Conservation (phyloP, 2,797 vertebrate genomes). For the Coregonus sp. region DNA sequence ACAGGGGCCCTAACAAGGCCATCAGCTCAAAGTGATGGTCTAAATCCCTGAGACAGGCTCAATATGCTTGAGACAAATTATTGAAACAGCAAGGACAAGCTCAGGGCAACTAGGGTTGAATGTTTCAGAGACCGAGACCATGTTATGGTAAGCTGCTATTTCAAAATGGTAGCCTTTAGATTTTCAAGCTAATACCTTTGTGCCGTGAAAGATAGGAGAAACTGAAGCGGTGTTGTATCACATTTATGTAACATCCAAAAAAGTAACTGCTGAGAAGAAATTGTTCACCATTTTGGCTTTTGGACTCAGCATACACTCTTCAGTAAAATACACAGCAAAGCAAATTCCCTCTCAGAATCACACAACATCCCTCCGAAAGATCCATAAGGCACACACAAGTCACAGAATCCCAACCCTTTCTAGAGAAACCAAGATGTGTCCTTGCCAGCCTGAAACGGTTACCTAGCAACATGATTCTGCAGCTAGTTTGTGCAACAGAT, state of each 20-base stretch:
- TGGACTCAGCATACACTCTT: slow-evolving; percentile 4
- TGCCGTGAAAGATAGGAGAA: background rate
- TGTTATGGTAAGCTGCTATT: background rate
- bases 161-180: background rate
- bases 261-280: background rate
- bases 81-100: background rate
- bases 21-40: background rate
- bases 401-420: slow-evolving; percentile 43
- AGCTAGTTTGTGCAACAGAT: slow-evolving; percentile 67
- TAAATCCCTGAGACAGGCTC: background rate
- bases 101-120: background rate
- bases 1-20: background rate
- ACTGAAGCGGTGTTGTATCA: background rate
- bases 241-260: background rate
- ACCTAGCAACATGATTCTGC: slow-evolving; percentile 75
- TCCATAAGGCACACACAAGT: slow-evolving; percentile 41
- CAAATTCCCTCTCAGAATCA: slow-evolving; percentile 23
- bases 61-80: background rate
- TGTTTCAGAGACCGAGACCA: background rate
- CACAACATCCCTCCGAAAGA: slow-evolving; percentile 15
- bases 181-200: background rate
- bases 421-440: slow-evolving; percentile 57
- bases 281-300: background rate
- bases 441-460: slow-evolving; percentile 68
- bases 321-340: background rate